A percentile compares a stretch with the other conserved stretches of the same genome.
Conservation (phyloP, 2,888 invertebrate species). For the Callinectes sapidus region DNA sequence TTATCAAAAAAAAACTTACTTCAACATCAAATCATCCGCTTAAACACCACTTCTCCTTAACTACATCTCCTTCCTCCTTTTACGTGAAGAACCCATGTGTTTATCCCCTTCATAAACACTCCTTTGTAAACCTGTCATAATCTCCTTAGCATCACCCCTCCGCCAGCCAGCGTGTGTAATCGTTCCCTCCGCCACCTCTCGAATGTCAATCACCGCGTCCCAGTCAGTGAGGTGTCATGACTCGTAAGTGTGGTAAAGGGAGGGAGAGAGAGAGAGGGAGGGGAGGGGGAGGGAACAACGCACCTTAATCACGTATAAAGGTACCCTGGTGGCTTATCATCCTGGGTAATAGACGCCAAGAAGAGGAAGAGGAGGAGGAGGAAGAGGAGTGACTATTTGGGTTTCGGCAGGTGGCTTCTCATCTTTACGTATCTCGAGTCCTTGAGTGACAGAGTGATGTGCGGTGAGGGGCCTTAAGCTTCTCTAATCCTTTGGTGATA, state of each 20-base stretch:
- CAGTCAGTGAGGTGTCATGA: not conserved
- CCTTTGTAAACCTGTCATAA: not conserved
- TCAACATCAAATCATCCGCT: not conserved
- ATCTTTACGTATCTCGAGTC: not conserved
- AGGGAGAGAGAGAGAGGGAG: too few species aligned
- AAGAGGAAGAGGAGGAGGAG: constrained; percentile 22
- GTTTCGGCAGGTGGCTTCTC: not conserved
- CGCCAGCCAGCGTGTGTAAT: not conserved
- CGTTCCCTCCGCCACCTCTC: not conserved
- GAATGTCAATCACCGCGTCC: not conserved
- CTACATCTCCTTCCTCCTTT: not conserved
- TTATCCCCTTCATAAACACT: not conserved
- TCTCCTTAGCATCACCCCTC: not conserved
- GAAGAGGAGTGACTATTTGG: not conserved
- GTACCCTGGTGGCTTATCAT: not conserved
- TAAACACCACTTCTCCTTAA: not conserved
- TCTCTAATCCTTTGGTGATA: not conserved
- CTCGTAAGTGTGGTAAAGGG: not conserved
- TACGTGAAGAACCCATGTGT: not conserved
- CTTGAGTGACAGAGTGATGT: not conserved
- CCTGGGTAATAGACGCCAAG: not conserved
- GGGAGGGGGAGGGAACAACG: not conserved
- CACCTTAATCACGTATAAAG: not conserved
- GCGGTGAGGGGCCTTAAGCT: not conserved
- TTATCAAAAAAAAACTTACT: not conserved